These are phyloP conservation scores for Semnornis frantzii DNA, from an alignment of 2,113 vertebrate genomes.

Conservation along the genomic window DNA sequence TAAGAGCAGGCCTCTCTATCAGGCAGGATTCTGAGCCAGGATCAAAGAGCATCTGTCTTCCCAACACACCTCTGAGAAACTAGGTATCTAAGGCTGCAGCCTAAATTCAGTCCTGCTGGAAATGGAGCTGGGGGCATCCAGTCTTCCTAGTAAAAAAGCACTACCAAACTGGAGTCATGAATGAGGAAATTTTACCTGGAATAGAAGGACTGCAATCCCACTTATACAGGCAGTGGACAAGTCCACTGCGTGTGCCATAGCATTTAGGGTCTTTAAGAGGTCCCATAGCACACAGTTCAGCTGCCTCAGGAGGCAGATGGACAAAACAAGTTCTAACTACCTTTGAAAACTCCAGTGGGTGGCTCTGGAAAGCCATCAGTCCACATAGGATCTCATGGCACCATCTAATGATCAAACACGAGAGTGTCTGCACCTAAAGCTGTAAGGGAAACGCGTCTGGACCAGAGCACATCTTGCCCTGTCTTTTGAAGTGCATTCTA, in stretches of 20 bases:
- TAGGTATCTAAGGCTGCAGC: fast-evolving
- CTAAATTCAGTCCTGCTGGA: background rate
- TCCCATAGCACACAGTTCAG: background rate
- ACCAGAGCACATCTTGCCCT: background rate
- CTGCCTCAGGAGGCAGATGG: background rate
- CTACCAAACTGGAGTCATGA: background rate
- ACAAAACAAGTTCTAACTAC: background rate
- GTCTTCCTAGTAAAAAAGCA: background rate
- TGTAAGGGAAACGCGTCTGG: background rate
- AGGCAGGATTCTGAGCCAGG: background rate
- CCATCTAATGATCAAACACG: background rate
- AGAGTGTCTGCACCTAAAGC: background rate
- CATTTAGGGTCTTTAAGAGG: background rate
- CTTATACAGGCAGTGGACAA: background rate
- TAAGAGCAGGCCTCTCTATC: background rate
- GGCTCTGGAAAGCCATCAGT: background rate
- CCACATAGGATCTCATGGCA: background rate
- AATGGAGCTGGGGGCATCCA: background rate
- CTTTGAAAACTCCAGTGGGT: background rate
- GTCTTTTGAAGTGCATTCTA: background rate
- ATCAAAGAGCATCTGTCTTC: background rate
- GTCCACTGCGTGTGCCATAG: background rate
- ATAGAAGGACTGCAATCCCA: background rate
- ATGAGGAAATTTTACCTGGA: background rate
- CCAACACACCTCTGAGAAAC: background rate